Conservation (phyloP, 2,888 invertebrate species). For the Augiades crinisus region DNA sequence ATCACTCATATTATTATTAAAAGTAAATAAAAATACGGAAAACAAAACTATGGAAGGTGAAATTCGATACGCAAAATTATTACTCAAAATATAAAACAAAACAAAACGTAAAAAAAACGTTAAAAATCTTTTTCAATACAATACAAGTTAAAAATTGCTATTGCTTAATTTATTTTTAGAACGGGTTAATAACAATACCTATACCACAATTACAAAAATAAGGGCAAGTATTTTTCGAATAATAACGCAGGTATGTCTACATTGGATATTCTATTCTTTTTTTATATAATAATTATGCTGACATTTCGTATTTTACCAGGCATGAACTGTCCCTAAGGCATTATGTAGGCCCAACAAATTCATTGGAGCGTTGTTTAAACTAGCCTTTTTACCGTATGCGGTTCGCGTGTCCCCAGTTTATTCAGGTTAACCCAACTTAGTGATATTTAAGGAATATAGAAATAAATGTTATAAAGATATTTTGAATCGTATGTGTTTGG, state of each 20-base stretch:
- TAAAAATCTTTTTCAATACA: background rate
- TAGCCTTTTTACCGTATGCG: conserved; percentile 53
- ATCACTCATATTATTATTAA: too few relatives aligned
- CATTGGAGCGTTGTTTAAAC: conserved; percentile 27
- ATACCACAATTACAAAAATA: too few relatives aligned
- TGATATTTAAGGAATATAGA: background rate
- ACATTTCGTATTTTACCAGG: background rate
- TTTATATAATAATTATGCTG: background rate
- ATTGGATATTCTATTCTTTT: too few relatives aligned
- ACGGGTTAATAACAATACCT: too few relatives aligned
- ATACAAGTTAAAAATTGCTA: too few relatives aligned
- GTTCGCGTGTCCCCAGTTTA: conserved; percentile 55
- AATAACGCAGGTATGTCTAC: too few relatives aligned
- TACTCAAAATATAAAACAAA: too few relatives aligned
- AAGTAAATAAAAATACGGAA: too few relatives aligned
- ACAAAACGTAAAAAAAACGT: background rate
- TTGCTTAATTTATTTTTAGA: too few relatives aligned
- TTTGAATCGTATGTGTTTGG: background rate
- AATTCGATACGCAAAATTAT: too few relatives aligned
- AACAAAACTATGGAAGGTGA: too few relatives aligned
- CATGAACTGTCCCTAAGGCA: conserved; percentile 21
- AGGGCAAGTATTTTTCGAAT: too few relatives aligned
- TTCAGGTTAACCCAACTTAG: conserved; percentile 45
- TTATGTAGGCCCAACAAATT: conserved; percentile 30
- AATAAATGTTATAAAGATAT: conserved; percentile 7